Conservation (phyloP, 2,113 vertebrate genomes). For the Chloropsis cyanopogon region DNA sequence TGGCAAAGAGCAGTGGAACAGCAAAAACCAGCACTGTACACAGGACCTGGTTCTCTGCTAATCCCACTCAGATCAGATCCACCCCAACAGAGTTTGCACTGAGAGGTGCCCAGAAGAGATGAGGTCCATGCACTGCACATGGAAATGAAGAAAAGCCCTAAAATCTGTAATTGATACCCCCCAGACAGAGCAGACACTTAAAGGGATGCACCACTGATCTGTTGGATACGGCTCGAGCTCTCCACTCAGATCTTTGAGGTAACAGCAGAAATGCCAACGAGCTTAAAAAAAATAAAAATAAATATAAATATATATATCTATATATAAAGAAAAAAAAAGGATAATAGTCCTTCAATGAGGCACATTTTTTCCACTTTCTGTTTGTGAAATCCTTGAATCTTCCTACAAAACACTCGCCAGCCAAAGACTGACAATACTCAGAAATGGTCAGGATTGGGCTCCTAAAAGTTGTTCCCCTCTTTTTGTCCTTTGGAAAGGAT, state of each 20-base stretch:
- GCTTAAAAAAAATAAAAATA: background rate
- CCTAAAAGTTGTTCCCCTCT: background rate
- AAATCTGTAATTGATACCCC: background rate
- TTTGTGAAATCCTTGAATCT: background rate
- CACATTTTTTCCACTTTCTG: background rate
- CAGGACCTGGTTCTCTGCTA: background rate
- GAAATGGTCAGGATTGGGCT: background rate
- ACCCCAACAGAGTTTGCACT: background rate
- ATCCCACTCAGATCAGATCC: background rate
- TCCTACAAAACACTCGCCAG: rapidly evolving
- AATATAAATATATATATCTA: rapidly evolving
- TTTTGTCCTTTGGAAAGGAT: background rate
- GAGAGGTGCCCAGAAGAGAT: rapidly evolving
- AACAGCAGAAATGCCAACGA: background rate
- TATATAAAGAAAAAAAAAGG: background rate
- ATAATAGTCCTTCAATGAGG: background rate
- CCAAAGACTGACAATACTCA: background rate
- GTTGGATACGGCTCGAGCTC: rapidly evolving
- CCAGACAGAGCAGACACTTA: background rate
- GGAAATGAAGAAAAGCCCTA: background rate
- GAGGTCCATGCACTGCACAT: background rate
- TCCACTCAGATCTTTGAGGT: background rate
- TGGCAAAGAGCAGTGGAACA: background rate
- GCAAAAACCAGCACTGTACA: background rate
- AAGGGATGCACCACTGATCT: background rate